Evolutionary conservation across 2,888 invertebrate genomes (phyloP), one percentile per base, ranked within the genome.

Genomic region (Polyploca ridens): DNA sequence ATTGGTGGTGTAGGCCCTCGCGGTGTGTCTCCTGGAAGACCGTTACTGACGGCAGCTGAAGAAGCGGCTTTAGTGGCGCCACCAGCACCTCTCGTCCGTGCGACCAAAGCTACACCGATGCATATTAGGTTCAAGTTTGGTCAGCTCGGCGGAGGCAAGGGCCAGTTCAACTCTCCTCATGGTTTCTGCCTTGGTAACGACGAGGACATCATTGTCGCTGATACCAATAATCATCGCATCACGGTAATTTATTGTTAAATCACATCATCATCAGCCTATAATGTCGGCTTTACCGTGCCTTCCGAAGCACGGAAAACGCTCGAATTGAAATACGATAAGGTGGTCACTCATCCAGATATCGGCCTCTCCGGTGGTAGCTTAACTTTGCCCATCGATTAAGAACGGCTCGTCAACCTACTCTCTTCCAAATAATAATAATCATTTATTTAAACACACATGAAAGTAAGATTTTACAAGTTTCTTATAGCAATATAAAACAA

Each of bases 101-200:
- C 96, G 38, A 96, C 95, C 69, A 97, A 97, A 88, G 96, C 97
- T 58, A 96, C 97, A 35, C 96, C 97, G 1, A 97, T 98, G 97
- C 97, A 97, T 86, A 97, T 98, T 75, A 95, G 98, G 63, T 97
- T 97, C 91, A 99, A 99, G 91, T 99, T 99, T 90, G 99, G 99
- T 13, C 98, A 98, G 78, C 94, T 99, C 72, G 99, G 99, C 38
- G 97, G 98, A 38, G 97, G 97, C 69, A 98, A 98, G 86, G 97
- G 98, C 27, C 99, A 99, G 91, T 99, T 99, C 83, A 99, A 98
- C 91, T 99, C 99, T 0, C 99, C 99, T 0, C 99, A 99, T 90
- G 99, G 99, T 60, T 99, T 99, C 90, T 99, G 99, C 84, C 95
- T 99, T 71, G 99, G 99, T 46, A 95, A 97, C 63, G 98, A 99